These are phyloP conservation scores for Bombyx huttoni DNA, from an alignment of 2,888 invertebrate species.

Conservation along the genomic window DNA sequence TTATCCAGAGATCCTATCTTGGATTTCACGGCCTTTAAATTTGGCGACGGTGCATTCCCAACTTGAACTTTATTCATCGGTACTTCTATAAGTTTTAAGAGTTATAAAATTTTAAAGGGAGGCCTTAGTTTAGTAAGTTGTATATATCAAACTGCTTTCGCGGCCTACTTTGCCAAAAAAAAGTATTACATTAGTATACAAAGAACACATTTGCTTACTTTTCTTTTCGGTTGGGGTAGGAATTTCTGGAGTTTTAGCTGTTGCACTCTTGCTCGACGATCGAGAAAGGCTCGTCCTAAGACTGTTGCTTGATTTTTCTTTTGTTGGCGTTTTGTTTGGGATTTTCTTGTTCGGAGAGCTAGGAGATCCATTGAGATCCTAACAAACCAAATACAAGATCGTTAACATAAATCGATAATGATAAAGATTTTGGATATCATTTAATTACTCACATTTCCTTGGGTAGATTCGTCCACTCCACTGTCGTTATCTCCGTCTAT, in stretches of 20 bases:
- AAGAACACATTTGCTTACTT: constrained; percentile 62
- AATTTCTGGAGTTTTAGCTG: constrained; percentile 80
- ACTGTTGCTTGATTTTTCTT: constrained; percentile 61
- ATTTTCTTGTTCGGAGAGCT: constrained; percentile 83
- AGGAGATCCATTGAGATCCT: constrained; percentile 79
- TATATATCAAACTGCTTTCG: too few species aligned
- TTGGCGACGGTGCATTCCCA: constrained; percentile 92
- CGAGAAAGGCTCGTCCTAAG: constrained; percentile 67
- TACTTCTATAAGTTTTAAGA: constrained; percentile 71
- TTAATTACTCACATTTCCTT: constrained; percentile 78
- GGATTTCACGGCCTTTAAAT: constrained; percentile 90
- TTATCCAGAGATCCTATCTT: constrained; percentile 97
- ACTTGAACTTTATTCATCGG: constrained; percentile 96
- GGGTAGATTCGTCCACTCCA: constrained; percentile 85
- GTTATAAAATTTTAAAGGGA: neutral
- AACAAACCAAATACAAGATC: neutral
- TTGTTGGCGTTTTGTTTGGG: constrained; percentile 68
- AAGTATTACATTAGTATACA: too few species aligned
- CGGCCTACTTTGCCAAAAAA: too few species aligned
- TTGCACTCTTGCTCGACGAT: constrained; percentile 74
- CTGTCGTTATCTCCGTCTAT: constrained; percentile 88
- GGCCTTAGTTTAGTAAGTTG: neutral
- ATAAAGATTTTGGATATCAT: neutral
- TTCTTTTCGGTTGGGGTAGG: constrained; percentile 75
- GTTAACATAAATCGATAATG: neutral